Conservation (phyloP, 1,140 invertebrate species). For the Heliconius nattereri region DNA sequence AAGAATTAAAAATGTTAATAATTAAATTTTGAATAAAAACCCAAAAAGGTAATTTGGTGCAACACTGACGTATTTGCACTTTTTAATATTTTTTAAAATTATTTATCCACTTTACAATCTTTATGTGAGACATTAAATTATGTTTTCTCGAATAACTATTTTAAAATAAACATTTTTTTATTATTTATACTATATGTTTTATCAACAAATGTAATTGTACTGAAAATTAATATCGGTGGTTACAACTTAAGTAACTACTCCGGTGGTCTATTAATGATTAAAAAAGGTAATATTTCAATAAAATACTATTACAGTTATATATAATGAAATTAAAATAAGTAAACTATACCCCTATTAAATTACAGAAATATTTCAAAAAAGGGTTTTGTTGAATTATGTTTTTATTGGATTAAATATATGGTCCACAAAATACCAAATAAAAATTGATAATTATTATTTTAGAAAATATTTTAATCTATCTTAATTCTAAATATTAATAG, state of each 20-base stretch:
- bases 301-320: not conserved
- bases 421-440: not conserved
- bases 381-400: no score
- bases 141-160: not conserved
- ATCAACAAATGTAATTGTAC: not conserved
- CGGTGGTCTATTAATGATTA: constrained; percentile 10
- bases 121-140: not conserved
- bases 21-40: no score
- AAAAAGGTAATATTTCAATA: not conserved
- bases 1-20: no score
- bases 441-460: not conserved
- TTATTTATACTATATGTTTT: no score
- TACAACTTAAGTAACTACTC: constrained; percentile 6
- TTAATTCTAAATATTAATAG: constrained; percentile 62
- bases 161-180: not conserved
- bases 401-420: not conserved
- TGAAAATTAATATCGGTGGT: constrained; percentile 1
- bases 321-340: not conserved
- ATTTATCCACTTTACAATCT: no score
- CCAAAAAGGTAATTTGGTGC: no score
- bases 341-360: no score
- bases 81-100: no score
- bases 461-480: constrained; percentile 30
- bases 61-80: no score
- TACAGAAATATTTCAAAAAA: no score